phyloP scores from a whole-genome alignment of 1,140 invertebrate species.

The Drosophila dunni region DNA sequence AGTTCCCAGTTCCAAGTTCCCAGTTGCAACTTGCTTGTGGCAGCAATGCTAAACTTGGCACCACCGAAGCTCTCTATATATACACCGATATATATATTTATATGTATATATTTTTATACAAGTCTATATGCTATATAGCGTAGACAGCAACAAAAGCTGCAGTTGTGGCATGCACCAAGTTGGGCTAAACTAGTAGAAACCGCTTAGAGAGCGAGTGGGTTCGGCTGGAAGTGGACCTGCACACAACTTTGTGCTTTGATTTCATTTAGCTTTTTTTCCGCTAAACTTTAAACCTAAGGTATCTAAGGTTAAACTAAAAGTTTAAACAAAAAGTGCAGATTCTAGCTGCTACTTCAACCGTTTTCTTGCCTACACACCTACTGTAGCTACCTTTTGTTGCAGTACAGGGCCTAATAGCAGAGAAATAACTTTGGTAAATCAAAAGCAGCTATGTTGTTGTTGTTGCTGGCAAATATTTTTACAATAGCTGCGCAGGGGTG shows the following conservation, averaged over 20 bases:
- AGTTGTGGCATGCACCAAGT: constrained; percentile 66
- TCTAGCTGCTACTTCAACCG: too few relatives aligned
- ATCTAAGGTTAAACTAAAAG: too few relatives aligned
- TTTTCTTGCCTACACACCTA: too few relatives aligned
- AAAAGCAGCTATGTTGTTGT: constrained; percentile 48
- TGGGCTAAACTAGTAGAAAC: constrained; percentile 54
- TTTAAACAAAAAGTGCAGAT: too few relatives aligned
- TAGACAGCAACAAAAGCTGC: constrained; percentile 56
- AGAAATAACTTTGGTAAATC: constrained; percentile 76
- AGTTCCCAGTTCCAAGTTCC: constrained; percentile 16
- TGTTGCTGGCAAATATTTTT: constrained; percentile 70
- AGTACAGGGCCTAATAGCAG: constrained; percentile 29
- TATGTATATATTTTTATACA: neutral
- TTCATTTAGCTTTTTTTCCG: too few relatives aligned
- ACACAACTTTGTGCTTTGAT: too few relatives aligned
- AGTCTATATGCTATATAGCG: neutral
- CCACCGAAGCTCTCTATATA: constrained; percentile 11
- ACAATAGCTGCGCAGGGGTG: constrained; percentile 57
- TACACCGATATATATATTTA: constrained; percentile 1
- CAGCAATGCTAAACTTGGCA: constrained; percentile 39
- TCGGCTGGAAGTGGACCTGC: neutral
- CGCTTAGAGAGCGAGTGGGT: too few relatives aligned
- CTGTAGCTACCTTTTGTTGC: too few relatives aligned
- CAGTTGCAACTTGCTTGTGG: constrained; percentile 23
- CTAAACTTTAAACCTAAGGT: too few relatives aligned